Percentiles rank a stretch among this genome's conserved stretches.
Evolutionary conservation across 2,113 vertebrate species (phyloP).

Genomic region (Myodes glareolus): DNA sequence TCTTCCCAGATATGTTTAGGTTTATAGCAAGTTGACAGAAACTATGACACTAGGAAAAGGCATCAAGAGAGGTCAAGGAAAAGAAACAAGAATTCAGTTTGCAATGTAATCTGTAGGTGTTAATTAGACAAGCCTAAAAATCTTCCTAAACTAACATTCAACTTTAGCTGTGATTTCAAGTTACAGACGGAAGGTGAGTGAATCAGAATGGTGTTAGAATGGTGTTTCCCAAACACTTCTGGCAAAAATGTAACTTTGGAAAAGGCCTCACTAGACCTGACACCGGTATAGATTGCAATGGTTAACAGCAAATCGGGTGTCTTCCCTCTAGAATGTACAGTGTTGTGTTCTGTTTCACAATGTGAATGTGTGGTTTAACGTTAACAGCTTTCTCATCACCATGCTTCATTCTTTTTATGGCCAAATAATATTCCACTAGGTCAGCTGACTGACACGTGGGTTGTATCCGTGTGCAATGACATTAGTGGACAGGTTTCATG

Average conservation of each 20-base stretch:
- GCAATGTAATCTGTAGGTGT: background rate
- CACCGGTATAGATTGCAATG: background rate
- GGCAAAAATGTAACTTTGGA: background rate
- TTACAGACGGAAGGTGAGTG: background rate
- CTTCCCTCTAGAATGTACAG: background rate
- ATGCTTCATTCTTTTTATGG: background rate
- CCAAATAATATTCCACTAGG: background rate
- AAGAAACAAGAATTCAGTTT: background rate
- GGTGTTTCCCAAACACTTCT: conserved; percentile 25
- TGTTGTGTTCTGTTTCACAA: conserved; percentile 7
- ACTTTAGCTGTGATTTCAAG: background rate
- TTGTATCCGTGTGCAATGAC: background rate
- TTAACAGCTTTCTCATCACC: background rate
- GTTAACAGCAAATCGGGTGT: background rate
- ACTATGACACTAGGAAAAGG: background rate
- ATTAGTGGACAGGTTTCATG: background rate
- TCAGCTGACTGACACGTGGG: background rate
- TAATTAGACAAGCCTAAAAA: background rate
- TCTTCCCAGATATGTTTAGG: background rate
- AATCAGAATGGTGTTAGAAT: background rate
- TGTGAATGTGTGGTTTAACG: background rate
- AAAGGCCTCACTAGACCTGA: background rate
- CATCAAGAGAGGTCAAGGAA: background rate
- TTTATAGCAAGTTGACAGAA: background rate
- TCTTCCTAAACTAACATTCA: background rate